A percentile compares a stretch with the other conserved stretches of the same genome.
Evolutionary conservation across 2,888 invertebrate species (phyloP).

Genomic region (Rhagium mordax): DNA sequence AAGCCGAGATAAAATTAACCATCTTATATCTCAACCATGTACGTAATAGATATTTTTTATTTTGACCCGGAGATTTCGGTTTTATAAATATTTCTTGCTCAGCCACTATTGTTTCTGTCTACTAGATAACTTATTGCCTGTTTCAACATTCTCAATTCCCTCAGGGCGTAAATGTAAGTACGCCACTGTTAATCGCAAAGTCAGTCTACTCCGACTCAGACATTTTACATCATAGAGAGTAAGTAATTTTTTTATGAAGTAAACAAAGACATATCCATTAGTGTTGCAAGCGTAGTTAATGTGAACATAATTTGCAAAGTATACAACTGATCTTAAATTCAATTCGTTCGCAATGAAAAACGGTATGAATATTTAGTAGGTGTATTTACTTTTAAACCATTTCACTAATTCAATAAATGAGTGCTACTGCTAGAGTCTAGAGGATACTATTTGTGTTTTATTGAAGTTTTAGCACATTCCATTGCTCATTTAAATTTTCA

Average conservation of each 20-base stretch:
- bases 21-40: no score
- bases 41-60: no score
- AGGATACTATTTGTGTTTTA: not conserved
- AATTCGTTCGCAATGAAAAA: not conserved
- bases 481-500: not conserved
- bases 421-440: no score
- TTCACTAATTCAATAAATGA: not conserved
- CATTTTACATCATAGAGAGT: not conserved
- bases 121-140: no score
- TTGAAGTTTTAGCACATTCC: not conserved
- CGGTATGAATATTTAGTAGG: conserved; percentile 9
- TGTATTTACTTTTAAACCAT: not conserved
- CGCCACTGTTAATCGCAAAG: no score
- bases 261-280: not conserved
- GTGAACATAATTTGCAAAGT: not conserved
- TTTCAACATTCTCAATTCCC: no score
- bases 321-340: conserved; percentile 3
- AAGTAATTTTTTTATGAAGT: not conserved
- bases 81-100: no score
- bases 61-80: no score
- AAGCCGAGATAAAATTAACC: no score
- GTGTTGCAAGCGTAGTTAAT: not conserved
- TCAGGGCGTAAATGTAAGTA: no score
- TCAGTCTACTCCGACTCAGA: no score
- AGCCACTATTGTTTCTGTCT: no score